Conservation (phyloP, 1,140 invertebrate genomes). For the Tetraneura akinire region DNA sequence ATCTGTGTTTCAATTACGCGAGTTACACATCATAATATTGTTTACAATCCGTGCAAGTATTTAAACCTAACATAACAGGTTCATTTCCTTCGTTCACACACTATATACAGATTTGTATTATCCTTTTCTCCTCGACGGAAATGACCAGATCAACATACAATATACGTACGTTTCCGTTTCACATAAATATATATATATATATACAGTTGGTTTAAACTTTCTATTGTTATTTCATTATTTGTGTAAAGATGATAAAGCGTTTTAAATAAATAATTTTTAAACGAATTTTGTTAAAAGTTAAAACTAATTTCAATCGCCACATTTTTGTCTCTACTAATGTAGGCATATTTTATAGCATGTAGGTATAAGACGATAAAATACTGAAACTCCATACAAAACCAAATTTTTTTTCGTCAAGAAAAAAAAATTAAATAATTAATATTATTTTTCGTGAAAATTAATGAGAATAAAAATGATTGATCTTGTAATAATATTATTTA, state of each 20-base stretch:
- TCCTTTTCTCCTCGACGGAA: neutral
- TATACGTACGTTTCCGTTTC: slow-evolving; percentile 8
- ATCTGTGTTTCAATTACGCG: neutral
- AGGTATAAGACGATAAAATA: too few species aligned
- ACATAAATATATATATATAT: too few species aligned
- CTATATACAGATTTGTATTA: neutral
- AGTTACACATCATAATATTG: slow-evolving; percentile 24
- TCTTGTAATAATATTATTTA: too few species aligned
- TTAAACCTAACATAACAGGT: neutral
- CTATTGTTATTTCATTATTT: neutral
- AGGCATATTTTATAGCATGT: too few species aligned
- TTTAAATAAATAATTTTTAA: neutral
- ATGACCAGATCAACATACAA: slow-evolving; percentile 17
- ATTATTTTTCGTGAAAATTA: too few species aligned
- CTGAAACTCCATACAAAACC: too few species aligned
- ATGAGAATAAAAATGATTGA: too few species aligned
- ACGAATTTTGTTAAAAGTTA: too few species aligned
- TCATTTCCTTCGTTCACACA: neutral
- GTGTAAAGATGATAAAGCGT: neutral
- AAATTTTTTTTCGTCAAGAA: too few species aligned
- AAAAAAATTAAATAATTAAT: too few species aligned
- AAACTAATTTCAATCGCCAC: too few species aligned
- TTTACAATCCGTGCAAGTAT: neutral
- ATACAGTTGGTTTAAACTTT: neutral
- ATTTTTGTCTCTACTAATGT: too few species aligned